Base-by-base conservation (phyloP, 2,113 vertebrate species). In the Sylvilagus bachmani region DNA sequence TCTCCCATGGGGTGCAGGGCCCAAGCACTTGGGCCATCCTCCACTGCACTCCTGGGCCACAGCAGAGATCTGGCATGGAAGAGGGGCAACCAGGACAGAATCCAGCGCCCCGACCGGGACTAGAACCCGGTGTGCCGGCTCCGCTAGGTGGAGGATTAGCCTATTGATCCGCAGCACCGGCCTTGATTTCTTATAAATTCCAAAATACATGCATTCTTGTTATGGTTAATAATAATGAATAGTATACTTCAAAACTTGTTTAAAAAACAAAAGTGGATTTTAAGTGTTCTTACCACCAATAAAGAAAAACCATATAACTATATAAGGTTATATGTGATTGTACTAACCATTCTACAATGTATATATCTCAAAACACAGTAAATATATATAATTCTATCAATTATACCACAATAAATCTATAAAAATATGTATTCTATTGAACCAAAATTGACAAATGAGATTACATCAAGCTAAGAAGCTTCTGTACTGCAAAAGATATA, bases 171-270 rank as follows among this genome's bases (percentile, higher is more conserved):
- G n/a, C n/a, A n/a, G n/a, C n/a, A n/a, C n/a, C n/a, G n/a, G n/a
- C n/a, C n/a, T 82, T 67, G 67, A 89, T 90, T 94, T 92, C 78
- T 83, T 85, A 87, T 64, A 70, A 87, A 66, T 7, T 78, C 67
- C 92, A 31, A 77, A 83, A 29, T 89, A 81, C n/a, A 95, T 51
- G 24, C 6, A 92, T 14, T 90, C 64, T 81, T 89, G 69, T 49
- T 51, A 67, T 31, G 53, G 38, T 51, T 82, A 95, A 58, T 44
- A 73, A 64, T 58, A 51, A 77, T 83, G 24, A 27, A 64, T 71
- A 67, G 6, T 62, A 87, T 36, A 27, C 19, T 87, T 77, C 27
- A 82, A 95, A 44, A 91, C 31, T 19, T 82, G 6, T 75, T 44
- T 44, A 44, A 44, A 22, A 74, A 1, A 70, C 22, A 44, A 44